These are phyloP conservation scores for Deilephila porcellus DNA, from an alignment of 2,888 invertebrate species.

Conservation along the genomic window DNA sequence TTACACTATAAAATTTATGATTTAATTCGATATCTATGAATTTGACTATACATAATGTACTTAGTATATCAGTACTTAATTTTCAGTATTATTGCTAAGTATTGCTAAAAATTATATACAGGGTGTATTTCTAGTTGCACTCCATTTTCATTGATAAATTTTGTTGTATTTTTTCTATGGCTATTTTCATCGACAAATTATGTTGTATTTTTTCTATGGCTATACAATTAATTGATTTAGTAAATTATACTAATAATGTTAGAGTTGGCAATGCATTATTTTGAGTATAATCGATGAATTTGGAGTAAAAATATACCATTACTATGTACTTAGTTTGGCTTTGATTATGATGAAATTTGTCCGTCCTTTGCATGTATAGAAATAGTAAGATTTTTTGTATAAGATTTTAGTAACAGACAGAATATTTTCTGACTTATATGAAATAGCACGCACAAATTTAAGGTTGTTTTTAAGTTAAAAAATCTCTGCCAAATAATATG, in stretches of 20 bases:
- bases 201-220: background rate
- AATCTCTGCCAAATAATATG: background rate
- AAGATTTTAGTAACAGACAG: background rate
- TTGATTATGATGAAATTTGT: slow-evolving; percentile 7
- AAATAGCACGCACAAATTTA: background rate
- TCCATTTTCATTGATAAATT: slow-evolving; percentile 8
- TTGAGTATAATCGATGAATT: background rate
- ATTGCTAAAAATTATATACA: slow-evolving; percentile 8
- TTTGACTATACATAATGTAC: background rate
- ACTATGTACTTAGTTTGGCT: background rate
- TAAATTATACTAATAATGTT: background rate
- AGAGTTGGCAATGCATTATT: background rate
- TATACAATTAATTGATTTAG: background rate
- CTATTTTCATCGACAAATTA: background rate
- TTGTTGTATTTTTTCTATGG: background rate
- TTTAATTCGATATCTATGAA: background rate
- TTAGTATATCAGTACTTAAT: slow-evolving; percentile 17
- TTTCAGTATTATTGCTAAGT: slow-evolving; percentile 23
- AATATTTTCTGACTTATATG: background rate
- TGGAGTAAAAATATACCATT: slow-evolving; percentile 3
- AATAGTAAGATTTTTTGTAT: background rate
- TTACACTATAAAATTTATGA: background rate
- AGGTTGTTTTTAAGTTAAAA: background rate
- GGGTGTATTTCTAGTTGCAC: background rate
- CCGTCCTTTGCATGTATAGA: slow-evolving; percentile 19